Conservation (phyloP, 2,113 vertebrate genomes). For the Vulpes lagopus region DNA sequence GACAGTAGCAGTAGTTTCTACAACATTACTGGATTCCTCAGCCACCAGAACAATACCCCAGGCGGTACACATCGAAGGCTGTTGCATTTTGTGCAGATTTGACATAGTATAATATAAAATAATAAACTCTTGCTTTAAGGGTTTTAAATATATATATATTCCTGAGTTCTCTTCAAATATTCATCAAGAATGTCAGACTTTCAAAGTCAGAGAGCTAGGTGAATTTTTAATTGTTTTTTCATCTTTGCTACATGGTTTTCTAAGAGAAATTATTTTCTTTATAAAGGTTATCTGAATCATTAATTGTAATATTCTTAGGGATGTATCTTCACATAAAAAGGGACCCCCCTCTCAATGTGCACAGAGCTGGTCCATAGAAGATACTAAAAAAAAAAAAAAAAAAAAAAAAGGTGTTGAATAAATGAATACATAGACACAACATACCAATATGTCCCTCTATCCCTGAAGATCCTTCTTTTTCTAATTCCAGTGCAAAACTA, state of each 20-base stretch:
- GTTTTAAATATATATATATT: neutral
- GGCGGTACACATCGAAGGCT: neutral
- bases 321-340: neutral
- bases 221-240: neutral
- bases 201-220: neutral
- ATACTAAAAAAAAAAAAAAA: neutral
- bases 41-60: neutral
- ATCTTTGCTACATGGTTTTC: neutral
- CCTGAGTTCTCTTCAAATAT: neutral
- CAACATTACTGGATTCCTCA: neutral
- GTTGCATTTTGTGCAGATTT: neutral
- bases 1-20: neutral
- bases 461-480: neutral
- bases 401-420: neutral
- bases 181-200: neutral
- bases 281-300: neutral
- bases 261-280: neutral
- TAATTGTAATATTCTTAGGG: neutral
- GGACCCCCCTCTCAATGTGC: neutral
- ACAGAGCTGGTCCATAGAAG: neutral
- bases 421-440: neutral
- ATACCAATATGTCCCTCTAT: rapidly evolving
- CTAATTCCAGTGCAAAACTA: neutral
- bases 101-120: neutral
- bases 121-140: neutral